A percentile compares a stretch with the other conserved stretches of the same genome.
Conservation (phyloP, 2,888 invertebrate genomes). For the Dryococelus australis region DNA sequence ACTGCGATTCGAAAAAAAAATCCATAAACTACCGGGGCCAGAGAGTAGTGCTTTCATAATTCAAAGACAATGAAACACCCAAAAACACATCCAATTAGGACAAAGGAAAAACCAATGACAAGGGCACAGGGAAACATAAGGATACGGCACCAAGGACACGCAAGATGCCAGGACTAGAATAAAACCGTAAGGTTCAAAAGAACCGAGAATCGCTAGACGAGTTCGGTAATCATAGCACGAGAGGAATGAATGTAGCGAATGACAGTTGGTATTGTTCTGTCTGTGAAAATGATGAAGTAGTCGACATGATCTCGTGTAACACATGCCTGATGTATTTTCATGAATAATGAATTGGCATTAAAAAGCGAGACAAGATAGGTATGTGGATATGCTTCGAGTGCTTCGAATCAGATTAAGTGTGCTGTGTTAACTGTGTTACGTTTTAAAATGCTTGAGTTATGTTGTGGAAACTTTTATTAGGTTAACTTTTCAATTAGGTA, state of each 20-base stretch:
- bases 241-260: background rate
- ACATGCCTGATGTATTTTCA: background rate
- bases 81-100: background rate
- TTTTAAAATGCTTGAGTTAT: background rate
- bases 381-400: background rate
- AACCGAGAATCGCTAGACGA: background rate
- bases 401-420: background rate
- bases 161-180: background rate
- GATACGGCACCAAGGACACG: background rate
- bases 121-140: background rate
- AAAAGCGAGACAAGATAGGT: background rate
- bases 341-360: background rate
- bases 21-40: background rate
- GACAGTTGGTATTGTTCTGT: background rate
- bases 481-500: background rate
- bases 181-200: background rate
- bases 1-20: background rate
- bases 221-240: background rate
- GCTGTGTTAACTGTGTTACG: background rate
- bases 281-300: constrained; percentile 7
- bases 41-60: background rate
- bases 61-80: background rate
- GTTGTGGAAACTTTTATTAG: background rate
- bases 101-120: background rate
- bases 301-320: background rate